phyloP scores from a whole-genome alignment of 2,888 invertebrate species.

The Cerastoderma edule region DNA sequence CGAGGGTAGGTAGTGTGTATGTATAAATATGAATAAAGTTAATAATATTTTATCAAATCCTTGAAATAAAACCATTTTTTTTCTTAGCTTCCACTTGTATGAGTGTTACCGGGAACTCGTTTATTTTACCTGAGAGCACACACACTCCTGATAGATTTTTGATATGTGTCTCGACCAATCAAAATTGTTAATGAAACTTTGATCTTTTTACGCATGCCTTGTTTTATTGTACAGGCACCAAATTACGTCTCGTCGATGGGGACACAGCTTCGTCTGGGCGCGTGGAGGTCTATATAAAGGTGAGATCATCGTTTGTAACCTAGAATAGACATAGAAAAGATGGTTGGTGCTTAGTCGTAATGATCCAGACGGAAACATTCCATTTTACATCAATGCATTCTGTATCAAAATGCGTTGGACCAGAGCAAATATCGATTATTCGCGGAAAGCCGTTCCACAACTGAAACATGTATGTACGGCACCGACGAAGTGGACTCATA shows the following conservation, averaged over 20 bases:
- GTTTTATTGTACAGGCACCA: neutral
- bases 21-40: neutral
- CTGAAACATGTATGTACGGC: too few relatives aligned
- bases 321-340: neutral
- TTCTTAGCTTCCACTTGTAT: neutral
- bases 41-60: neutral
- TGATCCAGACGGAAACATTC: neutral
- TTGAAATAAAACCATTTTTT: neutral
- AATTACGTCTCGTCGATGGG: slow-evolving; percentile 10
- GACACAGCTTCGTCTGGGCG: slow-evolving; percentile 9
- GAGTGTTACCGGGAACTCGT: neutral
- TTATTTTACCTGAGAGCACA: neutral
- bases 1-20: neutral
- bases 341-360: too few relatives aligned
- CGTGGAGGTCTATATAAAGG: slow-evolving; percentile 9
- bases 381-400: neutral
- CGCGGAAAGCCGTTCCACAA: neutral
- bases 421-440: neutral
- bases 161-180: neutral
- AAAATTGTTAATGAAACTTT: neutral
- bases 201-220: neutral
- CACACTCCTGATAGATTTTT: neutral
- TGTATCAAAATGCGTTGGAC: neutral
- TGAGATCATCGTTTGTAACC: neutral
- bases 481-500: too few relatives aligned